Percentiles rank a stretch among this genome's conserved stretches.
Conservation (phyloP, 2,888 invertebrate species). For the Neoscelio sp. region DNA sequence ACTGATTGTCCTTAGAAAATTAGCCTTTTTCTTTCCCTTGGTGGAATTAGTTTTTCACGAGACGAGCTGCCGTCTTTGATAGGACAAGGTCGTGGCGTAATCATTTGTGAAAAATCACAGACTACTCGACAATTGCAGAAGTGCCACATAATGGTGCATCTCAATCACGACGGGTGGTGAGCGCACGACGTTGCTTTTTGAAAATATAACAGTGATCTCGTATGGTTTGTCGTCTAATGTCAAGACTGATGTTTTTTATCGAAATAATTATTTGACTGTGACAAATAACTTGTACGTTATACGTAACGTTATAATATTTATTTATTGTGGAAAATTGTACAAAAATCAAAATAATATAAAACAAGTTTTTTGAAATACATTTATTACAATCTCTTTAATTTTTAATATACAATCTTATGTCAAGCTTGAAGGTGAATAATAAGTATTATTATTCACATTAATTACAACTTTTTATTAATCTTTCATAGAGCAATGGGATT, state of each 20-base stretch:
- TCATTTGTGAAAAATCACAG: slow-evolving; percentile 50
- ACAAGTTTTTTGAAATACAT: too few species aligned
- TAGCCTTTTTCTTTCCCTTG: slow-evolving; percentile 52
- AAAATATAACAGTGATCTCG: slow-evolving; percentile 3
- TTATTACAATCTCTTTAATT: too few species aligned
- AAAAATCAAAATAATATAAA: too few species aligned
- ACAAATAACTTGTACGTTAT: too few species aligned
- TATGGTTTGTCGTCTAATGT: slow-evolving; percentile 8
- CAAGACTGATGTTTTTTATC: neutral
- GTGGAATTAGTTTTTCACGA: slow-evolving; percentile 25
- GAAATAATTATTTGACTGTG: slow-evolving; percentile 6
- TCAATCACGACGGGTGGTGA: slow-evolving; percentile 47
- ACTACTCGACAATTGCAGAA: slow-evolving; percentile 30
- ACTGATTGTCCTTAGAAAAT: slow-evolving; percentile 59
- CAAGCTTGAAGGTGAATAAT: too few species aligned
- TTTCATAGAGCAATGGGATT: too few species aligned
- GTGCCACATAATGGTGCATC: slow-evolving; percentile 33
- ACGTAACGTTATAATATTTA: too few species aligned
- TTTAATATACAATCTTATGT: too few species aligned
- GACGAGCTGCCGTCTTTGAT: slow-evolving; percentile 44
- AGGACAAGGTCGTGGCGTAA: slow-evolving; percentile 40
- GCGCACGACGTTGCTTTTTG: slow-evolving; percentile 3
- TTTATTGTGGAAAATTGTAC: too few species aligned
- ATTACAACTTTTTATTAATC: too few species aligned
- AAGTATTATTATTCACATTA: too few species aligned